phyloP scores from a whole-genome alignment of 92 coral and sea anemone genomes.

The Palythoa heliodiscus region DNA sequence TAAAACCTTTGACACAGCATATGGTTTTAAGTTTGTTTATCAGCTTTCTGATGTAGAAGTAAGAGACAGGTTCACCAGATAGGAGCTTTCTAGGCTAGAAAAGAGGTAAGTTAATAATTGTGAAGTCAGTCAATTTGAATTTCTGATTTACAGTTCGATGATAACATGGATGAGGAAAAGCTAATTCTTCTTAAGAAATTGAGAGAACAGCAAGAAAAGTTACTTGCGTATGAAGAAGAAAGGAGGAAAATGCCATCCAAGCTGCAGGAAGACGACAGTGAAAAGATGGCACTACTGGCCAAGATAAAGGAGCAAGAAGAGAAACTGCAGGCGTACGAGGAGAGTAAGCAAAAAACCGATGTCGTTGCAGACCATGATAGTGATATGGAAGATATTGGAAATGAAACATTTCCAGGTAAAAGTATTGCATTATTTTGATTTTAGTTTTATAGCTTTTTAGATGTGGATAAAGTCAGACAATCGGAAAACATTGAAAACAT shows the following conservation, averaged over 20 bases:
- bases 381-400: constrained; percentile 90
- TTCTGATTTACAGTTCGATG: constrained; percentile 32
- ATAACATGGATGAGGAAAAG: constrained; percentile 61
- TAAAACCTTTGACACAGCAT: too few species aligned
- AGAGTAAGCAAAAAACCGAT: constrained; percentile 56
- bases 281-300: not conserved
- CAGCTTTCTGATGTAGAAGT: too few species aligned
- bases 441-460: too few species aligned
- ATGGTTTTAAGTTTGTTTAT: too few species aligned
- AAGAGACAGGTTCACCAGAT: too few species aligned
- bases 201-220: constrained; percentile 71
- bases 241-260: constrained; percentile 35
- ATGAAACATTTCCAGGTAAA: constrained; percentile 93
- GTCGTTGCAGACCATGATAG: constrained; percentile 83
- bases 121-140: not conserved
- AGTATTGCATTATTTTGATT: too few species aligned
- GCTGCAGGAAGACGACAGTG: constrained; percentile 24
- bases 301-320: constrained; percentile 63
- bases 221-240: constrained; percentile 69
- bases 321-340: constrained; percentile 73
- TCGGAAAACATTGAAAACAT: not conserved
- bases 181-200: constrained; percentile 60
- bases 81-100: too few species aligned
- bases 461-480: not conserved
- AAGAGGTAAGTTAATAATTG: too few species aligned